Evolutionary conservation across 2,797 vertebrate genomes (phyloP).

Genomic region (Pangasius djambal): DNA sequence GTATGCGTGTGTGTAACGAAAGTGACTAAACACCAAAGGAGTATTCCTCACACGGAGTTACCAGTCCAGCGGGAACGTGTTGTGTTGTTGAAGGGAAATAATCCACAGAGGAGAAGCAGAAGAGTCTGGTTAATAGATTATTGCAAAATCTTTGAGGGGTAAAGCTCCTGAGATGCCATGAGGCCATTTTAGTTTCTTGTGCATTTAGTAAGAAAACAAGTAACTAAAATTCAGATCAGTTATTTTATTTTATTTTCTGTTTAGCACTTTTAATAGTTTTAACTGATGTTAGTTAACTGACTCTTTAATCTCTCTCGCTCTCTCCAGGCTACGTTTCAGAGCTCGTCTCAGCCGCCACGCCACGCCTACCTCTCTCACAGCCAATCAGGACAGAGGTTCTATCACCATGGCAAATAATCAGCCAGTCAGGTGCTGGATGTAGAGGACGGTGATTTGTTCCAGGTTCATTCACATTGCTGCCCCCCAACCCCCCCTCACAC

Average conservation of each 20-base stretch:
- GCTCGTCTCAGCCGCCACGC: constrained; percentile 73
- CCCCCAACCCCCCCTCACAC: background rate
- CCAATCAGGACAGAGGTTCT: constrained; percentile 78
- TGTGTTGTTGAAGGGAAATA: too few relatives aligned
- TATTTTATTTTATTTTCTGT: background rate
- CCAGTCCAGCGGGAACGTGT: too few relatives aligned
- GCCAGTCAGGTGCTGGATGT: background rate
- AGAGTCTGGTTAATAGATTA: background rate
- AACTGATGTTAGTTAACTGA: background rate
- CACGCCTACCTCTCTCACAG: constrained; percentile 80
- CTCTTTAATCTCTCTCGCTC: background rate
- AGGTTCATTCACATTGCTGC: background rate
- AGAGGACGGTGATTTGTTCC: background rate
- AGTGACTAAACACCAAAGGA: too few relatives aligned
- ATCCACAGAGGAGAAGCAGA: too few relatives aligned
- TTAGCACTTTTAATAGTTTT: background rate
- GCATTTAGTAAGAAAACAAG: background rate
- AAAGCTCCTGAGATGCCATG: too few relatives aligned
- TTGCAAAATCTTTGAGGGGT: background rate
- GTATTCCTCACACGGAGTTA: too few relatives aligned
- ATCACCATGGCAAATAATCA: constrained; percentile 74
- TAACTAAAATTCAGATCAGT: background rate
- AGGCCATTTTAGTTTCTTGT: background rate
- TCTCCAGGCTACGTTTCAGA: constrained; percentile 76
- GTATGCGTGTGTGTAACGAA: too few relatives aligned